These are phyloP conservation scores for Scaptomyza caliginosa DNA, from an alignment of 2,888 invertebrate genomes.

Conservation along the genomic window DNA sequence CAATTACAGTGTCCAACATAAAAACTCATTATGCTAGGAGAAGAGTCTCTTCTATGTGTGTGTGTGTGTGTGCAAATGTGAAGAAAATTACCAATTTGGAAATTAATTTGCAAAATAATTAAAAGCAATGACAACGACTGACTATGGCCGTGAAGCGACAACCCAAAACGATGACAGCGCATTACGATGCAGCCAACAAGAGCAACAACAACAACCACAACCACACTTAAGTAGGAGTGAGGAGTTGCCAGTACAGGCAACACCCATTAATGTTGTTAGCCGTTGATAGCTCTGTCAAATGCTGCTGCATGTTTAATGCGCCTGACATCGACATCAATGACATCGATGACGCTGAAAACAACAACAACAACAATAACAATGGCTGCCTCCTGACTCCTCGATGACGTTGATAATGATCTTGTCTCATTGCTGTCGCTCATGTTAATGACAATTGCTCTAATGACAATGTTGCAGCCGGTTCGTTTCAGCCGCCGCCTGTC, in stretches of 20 bases:
- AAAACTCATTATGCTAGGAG: slow-evolving; percentile 62
- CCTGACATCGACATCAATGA: slow-evolving; percentile 66
- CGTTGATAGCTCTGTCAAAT: slow-evolving; percentile 75
- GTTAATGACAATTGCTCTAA: slow-evolving; percentile 77
- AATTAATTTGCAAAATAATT: slow-evolving; percentile 80
- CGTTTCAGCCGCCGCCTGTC: slow-evolving; percentile 18
- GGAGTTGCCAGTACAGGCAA: slow-evolving; percentile 36
- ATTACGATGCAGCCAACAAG: slow-evolving; percentile 32
- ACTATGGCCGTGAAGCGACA: not conserved
- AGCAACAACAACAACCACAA: too few species aligned
- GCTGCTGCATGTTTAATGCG: slow-evolving; percentile 78
- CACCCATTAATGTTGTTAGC: slow-evolving; percentile 74
- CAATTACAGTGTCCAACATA: slow-evolving; percentile 43
- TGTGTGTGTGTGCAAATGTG: slow-evolving; percentile 56
- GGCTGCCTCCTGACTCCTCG: slow-evolving; percentile 16
- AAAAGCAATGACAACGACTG: slow-evolving; percentile 60
- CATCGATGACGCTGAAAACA: slow-evolving; percentile 55
- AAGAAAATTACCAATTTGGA: slow-evolving; percentile 78
- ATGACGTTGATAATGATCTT: slow-evolving; percentile 73
- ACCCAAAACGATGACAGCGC: slow-evolving; percentile 49
- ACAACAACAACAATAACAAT: slow-evolving; percentile 15
- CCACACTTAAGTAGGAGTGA: not conserved
- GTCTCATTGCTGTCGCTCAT: slow-evolving; percentile 73
- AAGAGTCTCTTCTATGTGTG: not conserved
- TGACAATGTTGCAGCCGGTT: slow-evolving; percentile 64